Conservation (phyloP, 2,888 invertebrate species). For the Adineta ricciae region DNA sequence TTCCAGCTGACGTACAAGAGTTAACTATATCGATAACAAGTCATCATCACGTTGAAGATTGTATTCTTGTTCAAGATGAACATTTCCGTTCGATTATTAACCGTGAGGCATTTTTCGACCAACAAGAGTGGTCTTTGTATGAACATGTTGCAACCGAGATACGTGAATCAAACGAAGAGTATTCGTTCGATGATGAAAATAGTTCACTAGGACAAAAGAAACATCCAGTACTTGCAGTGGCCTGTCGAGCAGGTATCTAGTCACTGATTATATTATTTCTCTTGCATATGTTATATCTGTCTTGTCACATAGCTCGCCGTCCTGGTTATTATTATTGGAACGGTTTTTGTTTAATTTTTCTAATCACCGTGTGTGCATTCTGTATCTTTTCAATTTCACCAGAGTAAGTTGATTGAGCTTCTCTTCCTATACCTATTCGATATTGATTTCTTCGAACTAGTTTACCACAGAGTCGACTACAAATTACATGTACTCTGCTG, state of each 20-base stretch:
- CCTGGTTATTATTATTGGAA: constrained; percentile 29
- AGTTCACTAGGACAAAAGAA: constrained; percentile 36
- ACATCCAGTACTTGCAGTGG: constrained; percentile 42
- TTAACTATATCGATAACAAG: constrained; percentile 15
- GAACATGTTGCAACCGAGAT: constrained; percentile 37
- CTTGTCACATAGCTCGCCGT: constrained; percentile 19
- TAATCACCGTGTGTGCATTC: not conserved
- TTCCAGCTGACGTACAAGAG: constrained; percentile 30
- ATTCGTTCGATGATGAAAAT: not conserved
- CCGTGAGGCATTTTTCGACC: constrained; percentile 40
- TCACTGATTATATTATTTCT: not conserved
- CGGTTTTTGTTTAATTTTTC: not conserved
- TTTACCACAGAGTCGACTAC: constrained; percentile 43
- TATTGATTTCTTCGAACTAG: not conserved
- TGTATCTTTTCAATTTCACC: not conserved
- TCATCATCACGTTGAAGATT: constrained; percentile 36
- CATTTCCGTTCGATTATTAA: constrained; percentile 17
- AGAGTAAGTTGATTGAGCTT: not conserved
- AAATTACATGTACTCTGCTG: constrained; percentile 45
- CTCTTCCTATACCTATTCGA: not conserved
- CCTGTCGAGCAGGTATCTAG: constrained; percentile 34
- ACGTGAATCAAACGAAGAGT: constrained; percentile 34
- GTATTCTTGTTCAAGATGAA: constrained; percentile 39
- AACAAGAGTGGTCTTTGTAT: constrained; percentile 45
- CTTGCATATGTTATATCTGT: not conserved